phyloP scores from a whole-genome alignment of 2,113 vertebrate species.

The Chionomys nivalis region DNA sequence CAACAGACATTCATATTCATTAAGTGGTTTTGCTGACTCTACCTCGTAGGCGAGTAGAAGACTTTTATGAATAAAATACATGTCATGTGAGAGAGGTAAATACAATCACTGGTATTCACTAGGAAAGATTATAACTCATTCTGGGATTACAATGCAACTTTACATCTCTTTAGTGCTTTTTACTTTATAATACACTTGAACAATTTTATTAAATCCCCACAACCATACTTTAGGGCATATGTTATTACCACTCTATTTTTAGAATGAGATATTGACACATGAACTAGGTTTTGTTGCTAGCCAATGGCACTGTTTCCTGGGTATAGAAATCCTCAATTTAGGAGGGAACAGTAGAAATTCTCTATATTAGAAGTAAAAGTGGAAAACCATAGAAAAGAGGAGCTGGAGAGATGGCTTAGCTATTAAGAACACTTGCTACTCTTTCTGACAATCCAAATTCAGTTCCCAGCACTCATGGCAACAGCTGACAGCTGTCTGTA shows the following conservation, averaged over 20 bases:
- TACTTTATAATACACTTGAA: conserved; percentile 15
- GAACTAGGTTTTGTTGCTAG: not conserved
- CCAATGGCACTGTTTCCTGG: not conserved
- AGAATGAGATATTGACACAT: not conserved
- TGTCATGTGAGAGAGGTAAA: not conserved
- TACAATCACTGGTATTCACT: not conserved
- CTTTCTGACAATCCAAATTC: not conserved
- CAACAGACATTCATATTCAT: not conserved
- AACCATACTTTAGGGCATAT: not conserved
- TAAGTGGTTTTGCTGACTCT: not conserved
- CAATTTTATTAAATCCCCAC: conserved; percentile 14
- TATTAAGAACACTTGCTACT: not conserved
- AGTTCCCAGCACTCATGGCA: not conserved
- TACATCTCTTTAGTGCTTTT: conserved; percentile 26
- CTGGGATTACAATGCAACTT: not conserved
- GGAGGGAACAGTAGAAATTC: not conserved
- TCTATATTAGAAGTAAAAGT: not conserved
- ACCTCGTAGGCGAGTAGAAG: not conserved
- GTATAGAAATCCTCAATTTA: not conserved
- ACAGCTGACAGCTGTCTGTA: not conserved
- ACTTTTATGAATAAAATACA: not conserved
- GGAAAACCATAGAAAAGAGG: not conserved
- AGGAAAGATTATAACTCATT: conserved; percentile 23
- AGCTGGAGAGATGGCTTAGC: not conserved
- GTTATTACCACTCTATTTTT: not conserved